These are phyloP conservation scores for Puffinus mauretanicus DNA, from an alignment of 2,113 vertebrate genomes.

Conservation along the genomic window DNA sequence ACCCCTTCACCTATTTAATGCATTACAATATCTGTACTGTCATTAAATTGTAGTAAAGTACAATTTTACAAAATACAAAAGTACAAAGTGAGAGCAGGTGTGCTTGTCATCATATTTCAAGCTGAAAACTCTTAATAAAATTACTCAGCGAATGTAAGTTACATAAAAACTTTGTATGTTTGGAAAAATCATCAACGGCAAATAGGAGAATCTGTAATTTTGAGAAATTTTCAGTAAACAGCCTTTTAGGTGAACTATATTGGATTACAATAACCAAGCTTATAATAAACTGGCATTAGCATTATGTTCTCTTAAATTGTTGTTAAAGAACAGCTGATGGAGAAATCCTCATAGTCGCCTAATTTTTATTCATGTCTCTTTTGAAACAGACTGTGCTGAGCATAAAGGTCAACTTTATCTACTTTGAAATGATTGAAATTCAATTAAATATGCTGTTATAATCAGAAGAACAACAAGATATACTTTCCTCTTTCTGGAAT, in stretches of 20 bases:
- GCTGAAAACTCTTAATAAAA: not conserved
- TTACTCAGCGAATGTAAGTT: not conserved
- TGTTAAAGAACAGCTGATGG: not conserved
- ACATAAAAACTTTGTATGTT: not conserved
- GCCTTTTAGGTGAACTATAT: not conserved
- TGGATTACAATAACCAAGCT: not conserved
- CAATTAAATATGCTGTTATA: not conserved
- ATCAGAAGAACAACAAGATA: not conserved
- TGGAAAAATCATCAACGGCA: not conserved
- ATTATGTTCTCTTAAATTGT: not conserved
- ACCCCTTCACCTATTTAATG: not conserved
- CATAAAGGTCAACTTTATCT: not conserved
- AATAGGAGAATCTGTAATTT: not conserved
- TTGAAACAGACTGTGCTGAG: not conserved
- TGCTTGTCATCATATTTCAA: not conserved
- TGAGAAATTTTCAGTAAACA: not conserved
- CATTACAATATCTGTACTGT: not conserved
- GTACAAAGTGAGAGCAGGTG: not conserved
- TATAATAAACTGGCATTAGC: not conserved
- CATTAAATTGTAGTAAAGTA: not conserved
- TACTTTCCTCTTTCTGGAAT: not conserved
- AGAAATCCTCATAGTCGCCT: not conserved
- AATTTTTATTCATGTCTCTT: not conserved
- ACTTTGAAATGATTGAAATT: not conserved
- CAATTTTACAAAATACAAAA: not conserved